Evolutionary conservation across 2,797 vertebrate genomes (phyloP), one percentile per base, ranked within the genome.

Genomic region (Glossophaga mutica): DNA sequence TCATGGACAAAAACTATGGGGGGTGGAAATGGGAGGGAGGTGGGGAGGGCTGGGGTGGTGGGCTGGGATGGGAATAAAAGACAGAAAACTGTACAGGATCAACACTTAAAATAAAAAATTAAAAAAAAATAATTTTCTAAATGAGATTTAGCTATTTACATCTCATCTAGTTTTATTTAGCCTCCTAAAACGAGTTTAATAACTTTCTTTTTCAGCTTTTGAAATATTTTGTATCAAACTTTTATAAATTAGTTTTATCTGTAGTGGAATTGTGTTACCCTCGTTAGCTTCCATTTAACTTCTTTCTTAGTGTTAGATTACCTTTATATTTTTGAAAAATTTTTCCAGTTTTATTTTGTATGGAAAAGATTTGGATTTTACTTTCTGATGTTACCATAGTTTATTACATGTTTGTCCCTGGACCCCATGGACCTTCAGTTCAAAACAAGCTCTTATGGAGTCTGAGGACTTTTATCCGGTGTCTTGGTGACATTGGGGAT

Each of bases 51-150:
- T n/a, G n/a, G n/a, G n/a, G n/a, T n/a, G n/a, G n/a, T n/a, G n/a
- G n/a, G n/a, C n/a, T n/a, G n/a, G n/a, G n/a, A n/a, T n/a, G n/a
- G n/a, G n/a, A n/a, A n/a, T n/a, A n/a, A n/a, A n/a, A n/a, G n/a
- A n/a, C n/a, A n/a, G n/a, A n/a, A n/a, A n/a, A n/a, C n/a, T n/a
- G n/a, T n/a, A n/a, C n/a, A n/a, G n/a, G n/a, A n/a, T n/a, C n/a
- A n/a, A n/a, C n/a, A n/a, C n/a, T n/a, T n/a, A n/a, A n/a, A n/a
- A n/a, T n/a, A n/a, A n/a, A n/a, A n/a, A n/a, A n/a, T n/a, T n/a
- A n/a, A n/a, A n/a, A n/a, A n/a, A n/a, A n/a, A n/a, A n/a, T n/a
- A 95, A 87, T 65, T 90, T 81, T 92, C 5, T 37, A 50, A 70
- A 19, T 76, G 32, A 88, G 50, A 65, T 57, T 95, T 32, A 18